Base-by-base conservation (phyloP, 1,140 invertebrate species). In the Scaptomyza hsui region DNA sequence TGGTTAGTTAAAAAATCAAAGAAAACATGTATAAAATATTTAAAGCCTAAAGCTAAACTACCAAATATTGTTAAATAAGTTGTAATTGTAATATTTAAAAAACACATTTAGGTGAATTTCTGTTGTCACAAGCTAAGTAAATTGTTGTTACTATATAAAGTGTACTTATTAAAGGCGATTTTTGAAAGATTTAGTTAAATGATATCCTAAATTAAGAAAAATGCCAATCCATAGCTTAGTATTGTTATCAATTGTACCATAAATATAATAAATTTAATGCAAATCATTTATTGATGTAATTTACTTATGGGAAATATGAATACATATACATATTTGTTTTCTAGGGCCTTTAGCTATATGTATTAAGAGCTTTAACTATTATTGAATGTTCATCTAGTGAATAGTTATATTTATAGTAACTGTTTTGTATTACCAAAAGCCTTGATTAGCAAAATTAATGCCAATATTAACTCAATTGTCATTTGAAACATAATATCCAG, bases 51-150 rank as follows among this genome's bases (percentile, higher is more conserved):
- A 56, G 82, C 81, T 86, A 81, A 86, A 77, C 60, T 47, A 74
- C 81, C 81, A 86, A 88, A 88, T 78, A 86, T 88, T 71, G 19
- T 71, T 18, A 42, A 55, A 19, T 86, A 80, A 67, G 60, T 60
- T 72, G 26, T 29, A 60, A 69, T 51, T 67, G n/a, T 45, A 19
- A 44, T 72, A 55, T 21, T 56, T 29, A 51, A 68, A 47, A 44
- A 61, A 32, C 32, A 63, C 24, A 24, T 24, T 24, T 24, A 24
- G 21, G 21, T 70, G 21, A 60, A 71, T 71, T 59, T 48, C 44
- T 78, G 45, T 78, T 73, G 39, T 61, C 59, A 19, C 42, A 61
- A 72, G 24, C 47, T 71, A 37, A 41, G 48, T 3, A 68, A 72
- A 48, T 67, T 63, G 39, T 77, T 72, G 18, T 63, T 45, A 12